Evolutionary conservation across 2,888 invertebrate species (phyloP).

Genomic region (Sesia bembeciformis): DNA sequence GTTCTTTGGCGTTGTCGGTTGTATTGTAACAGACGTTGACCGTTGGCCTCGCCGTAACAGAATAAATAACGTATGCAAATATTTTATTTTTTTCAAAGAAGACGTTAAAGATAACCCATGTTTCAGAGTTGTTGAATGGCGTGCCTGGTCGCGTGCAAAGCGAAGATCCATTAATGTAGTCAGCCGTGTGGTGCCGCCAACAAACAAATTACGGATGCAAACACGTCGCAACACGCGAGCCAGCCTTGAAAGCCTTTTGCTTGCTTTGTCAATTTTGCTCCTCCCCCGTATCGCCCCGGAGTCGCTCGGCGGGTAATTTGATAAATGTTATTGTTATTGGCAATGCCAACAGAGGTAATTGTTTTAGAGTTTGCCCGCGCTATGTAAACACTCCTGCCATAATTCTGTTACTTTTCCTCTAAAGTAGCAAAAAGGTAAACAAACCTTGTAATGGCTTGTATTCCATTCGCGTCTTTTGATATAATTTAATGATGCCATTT

Average conservation of each 20-base stretch:
- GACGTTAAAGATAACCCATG: conserved; percentile 23
- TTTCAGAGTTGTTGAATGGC: conserved; percentile 4
- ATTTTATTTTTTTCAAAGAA: conserved; percentile 22
- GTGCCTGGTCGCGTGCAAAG: conserved; percentile 49
- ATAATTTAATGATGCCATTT: too few relatives aligned
- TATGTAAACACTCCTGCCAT: conserved; percentile 20
- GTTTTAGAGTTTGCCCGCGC: conserved; percentile 44
- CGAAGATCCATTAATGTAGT: conserved; percentile 67
- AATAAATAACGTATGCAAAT: not conserved
- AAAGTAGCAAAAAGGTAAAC: too few relatives aligned
- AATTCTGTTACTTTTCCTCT: not conserved
- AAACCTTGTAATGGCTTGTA: too few relatives aligned
- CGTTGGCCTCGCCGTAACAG: not conserved
- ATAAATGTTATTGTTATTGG: conserved; percentile 67
- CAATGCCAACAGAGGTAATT: conserved; percentile 54
- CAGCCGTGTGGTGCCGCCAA: conserved; percentile 62
- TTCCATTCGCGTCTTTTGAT: too few relatives aligned
- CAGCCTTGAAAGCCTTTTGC: conserved; percentile 64
- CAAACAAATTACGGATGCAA: conserved; percentile 74
- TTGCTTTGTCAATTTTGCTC: conserved; percentile 62
- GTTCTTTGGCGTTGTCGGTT: not conserved
- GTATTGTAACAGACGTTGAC: conserved; percentile 1
- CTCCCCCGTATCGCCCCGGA: conserved; percentile 31
- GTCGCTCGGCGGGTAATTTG: conserved; percentile 35
- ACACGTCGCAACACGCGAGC: conserved; percentile 69